Conservation (phyloP, 2,888 invertebrate species). For the Alcis repandata region DNA sequence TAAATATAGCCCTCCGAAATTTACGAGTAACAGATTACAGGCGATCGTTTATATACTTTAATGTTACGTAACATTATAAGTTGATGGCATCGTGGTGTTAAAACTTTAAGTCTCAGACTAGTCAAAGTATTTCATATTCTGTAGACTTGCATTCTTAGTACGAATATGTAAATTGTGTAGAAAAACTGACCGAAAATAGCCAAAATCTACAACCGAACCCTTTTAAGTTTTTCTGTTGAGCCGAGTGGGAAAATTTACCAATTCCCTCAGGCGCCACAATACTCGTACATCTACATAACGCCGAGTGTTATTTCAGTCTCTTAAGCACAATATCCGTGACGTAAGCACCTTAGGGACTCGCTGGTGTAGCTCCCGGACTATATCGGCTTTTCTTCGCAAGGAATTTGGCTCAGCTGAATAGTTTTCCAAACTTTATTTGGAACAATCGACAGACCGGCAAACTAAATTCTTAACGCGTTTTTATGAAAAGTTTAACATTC, state of each 20-base stretch:
- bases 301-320: slow-evolving; percentile 9
- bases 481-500: slow-evolving; percentile 35
- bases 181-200: neutral
- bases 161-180: neutral
- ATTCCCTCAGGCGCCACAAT: slow-evolving; percentile 16
- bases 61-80: no score
- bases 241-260: slow-evolving; percentile 12
- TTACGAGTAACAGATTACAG: neutral
- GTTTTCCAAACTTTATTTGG: slow-evolving; percentile 70
- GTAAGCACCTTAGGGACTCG: slow-evolving; percentile 24
- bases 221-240: slow-evolving; percentile 10
- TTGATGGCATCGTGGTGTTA: no score
- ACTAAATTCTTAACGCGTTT: slow-evolving; percentile 52
- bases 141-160: neutral
- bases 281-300: slow-evolving; percentile 18
- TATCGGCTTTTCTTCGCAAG: slow-evolving; percentile 54
- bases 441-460: slow-evolving; percentile 56
- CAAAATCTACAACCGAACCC: slow-evolving; percentile 7
- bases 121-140: neutral
- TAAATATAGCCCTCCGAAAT: neutral
- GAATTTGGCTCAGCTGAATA: slow-evolving; percentile 73
- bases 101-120: no score
- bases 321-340: slow-evolving; percentile 20
- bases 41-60: no score
- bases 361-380: slow-evolving; percentile 42